Evolutionary conservation across 2,888 invertebrate species (phyloP).

Genomic region (Dynastes tityus): DNA sequence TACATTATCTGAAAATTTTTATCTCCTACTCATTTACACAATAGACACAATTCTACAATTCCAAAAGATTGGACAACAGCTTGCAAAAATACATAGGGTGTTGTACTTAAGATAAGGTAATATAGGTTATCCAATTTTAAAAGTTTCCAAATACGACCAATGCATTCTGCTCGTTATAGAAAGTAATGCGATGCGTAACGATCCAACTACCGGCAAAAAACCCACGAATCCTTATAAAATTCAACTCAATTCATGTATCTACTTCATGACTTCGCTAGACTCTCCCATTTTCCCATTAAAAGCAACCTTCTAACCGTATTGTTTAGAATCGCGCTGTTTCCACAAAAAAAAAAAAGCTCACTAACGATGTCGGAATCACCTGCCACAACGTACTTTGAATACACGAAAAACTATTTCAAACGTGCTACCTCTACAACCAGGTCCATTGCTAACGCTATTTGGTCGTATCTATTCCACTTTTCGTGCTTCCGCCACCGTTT

Average conservation of each 20-base stretch:
- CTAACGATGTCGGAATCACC: background rate
- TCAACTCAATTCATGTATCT: background rate
- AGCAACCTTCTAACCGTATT: background rate
- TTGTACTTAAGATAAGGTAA: too few species aligned
- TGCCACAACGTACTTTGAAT: background rate
- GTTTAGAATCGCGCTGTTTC: background rate
- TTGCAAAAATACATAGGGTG: too few species aligned
- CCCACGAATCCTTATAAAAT: too few species aligned
- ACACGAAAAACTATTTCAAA: background rate
- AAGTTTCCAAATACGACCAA: too few species aligned
- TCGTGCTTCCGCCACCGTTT: background rate
- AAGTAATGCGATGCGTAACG: too few species aligned
- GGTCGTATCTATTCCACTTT: background rate
- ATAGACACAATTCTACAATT: too few species aligned
- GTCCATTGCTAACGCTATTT: background rate
- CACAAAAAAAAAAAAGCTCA: background rate
- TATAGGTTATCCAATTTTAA: too few species aligned
- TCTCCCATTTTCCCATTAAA: background rate
- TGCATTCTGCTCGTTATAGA: too few species aligned
- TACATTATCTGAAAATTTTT: too few species aligned
- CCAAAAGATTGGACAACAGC: too few species aligned
- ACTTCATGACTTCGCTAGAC: background rate
- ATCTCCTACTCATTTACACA: too few species aligned
- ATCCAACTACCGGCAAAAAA: too few species aligned
- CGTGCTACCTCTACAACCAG: background rate